These are phyloP conservation scores for Gymnothorax reevesii DNA, from an alignment of 2,797 vertebrate species.

Conservation along the genomic window DNA sequence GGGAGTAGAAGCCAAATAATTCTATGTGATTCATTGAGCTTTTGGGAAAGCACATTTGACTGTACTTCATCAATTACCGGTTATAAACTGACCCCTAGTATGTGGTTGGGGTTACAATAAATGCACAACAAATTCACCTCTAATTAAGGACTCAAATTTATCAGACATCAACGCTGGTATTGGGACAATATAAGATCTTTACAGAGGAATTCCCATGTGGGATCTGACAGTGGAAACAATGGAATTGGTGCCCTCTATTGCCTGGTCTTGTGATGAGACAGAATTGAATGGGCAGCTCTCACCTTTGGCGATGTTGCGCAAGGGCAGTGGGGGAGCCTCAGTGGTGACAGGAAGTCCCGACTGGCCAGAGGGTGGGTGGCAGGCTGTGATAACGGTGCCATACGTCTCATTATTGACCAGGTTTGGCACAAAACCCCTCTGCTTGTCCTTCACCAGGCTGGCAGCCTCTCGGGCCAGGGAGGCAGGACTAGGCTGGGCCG, in stretches of 20 bases:
- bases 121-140: neutral
- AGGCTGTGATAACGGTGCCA: conserved; percentile 85
- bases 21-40: too few relatives aligned
- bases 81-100: neutral
- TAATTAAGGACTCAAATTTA: neutral
- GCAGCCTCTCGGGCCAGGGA: conserved; percentile 74
- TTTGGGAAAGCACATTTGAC: too few relatives aligned
- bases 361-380: conserved; percentile 61
- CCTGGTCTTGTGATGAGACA: neutral
- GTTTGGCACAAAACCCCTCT: conserved; percentile 71
- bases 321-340: conserved; percentile 86
- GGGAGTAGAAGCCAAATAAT: too few relatives aligned
- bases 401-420: conserved; percentile 97
- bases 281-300: neutral
- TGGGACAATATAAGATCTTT: neutral
- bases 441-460: conserved; percentile 68
- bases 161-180: neutral
- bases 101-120: neutral
- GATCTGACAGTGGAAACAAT: neutral
- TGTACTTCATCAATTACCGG: neutral
- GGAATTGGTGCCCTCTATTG: neutral
- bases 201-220: neutral
- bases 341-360: conserved; percentile 57
- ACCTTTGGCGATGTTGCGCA: conserved; percentile 80
- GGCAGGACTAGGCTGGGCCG: conserved; percentile 68